Evolutionary conservation across 1,140 invertebrate genomes (phyloP), one percentile per base, ranked within the genome.

Genomic region (Ceratina japonica): DNA sequence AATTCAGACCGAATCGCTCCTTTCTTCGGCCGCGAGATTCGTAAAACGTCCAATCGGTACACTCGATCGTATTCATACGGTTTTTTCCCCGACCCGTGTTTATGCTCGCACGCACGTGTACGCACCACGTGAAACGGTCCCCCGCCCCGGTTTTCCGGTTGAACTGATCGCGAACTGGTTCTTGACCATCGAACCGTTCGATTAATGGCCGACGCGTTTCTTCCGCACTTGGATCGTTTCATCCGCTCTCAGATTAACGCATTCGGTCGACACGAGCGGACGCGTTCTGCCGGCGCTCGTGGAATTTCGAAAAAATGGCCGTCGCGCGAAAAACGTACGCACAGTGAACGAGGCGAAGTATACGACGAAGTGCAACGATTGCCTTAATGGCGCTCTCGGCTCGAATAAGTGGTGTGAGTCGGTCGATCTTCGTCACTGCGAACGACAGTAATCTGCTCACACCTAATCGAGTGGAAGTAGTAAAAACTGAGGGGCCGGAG

Each of bases 101-200:
- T 80, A 71, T 75, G 70, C 81, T 82, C 73, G 75, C 75, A 69
- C 77, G 84, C 81, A 86, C 85, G 77, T 84, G 83, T 58, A 76
- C 76, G 54, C 65, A 51, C 80, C 82, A 82, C 80, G 82, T 79
- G 82, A 84, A 76, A 56, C 59, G 27, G n/a, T 12, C 16, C 27
- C 73, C 58, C 59, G 56, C n/a, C 44, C 49, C 79, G 86, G 87
- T 90, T 91, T 91, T 91, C 87, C 89, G 85, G 87, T 89, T 87
- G 80, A 89, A 88, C 90, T 89, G 84, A 90, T 89, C 85, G 80
- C 82, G 87, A 91, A 91, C 91, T 91, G 89, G 89, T 91, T 91
- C 82, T 87, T 88, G 89, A 87, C 79, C 89, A 89, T 91, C 91
- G 89, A 91, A 90, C 87, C 91, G 88, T 90, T 90, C 81, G 86